phyloP scores from a whole-genome alignment of 2,113 vertebrate genomes.

The Oxyura jamaicensis region DNA sequence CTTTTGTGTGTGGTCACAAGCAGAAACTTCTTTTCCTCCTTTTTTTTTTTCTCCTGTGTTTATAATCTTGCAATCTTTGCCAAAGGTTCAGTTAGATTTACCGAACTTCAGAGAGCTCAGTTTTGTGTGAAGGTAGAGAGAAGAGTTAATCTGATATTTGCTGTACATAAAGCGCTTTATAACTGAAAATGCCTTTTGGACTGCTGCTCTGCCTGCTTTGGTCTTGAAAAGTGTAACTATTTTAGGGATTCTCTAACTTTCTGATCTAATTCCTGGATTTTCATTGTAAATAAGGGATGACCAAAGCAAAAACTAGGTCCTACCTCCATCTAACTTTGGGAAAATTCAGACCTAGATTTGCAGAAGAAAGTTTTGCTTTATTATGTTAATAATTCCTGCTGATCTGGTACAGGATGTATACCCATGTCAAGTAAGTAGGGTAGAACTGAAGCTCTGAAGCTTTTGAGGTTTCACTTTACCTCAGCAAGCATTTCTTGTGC shows the following conservation, averaged over 20 bases:
- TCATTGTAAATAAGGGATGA: background rate
- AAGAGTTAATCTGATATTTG: background rate
- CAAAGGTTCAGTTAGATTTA: background rate
- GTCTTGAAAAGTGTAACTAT: background rate
- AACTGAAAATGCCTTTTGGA: background rate
- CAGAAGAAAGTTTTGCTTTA: background rate
- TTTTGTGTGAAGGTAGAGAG: background rate
- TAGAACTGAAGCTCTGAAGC: background rate
- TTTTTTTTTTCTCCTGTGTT: background rate
- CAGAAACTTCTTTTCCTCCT: background rate
- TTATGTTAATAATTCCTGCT: background rate
- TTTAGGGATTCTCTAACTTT: background rate
- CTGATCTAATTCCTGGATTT: background rate
- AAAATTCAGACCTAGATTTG: background rate
- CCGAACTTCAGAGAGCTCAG: background rate
- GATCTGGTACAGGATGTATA: background rate
- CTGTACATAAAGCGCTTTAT: background rate
- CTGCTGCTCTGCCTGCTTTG: background rate
- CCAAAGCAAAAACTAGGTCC: background rate
- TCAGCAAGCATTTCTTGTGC: background rate
- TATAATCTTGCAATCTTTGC: background rate
- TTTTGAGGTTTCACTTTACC: background rate
- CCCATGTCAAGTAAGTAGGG: background rate
- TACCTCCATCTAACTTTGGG: background rate
- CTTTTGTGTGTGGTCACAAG: accelerated